Conservation (phyloP, 2,113 vertebrate species). For the Pseudonaja textilis region DNA sequence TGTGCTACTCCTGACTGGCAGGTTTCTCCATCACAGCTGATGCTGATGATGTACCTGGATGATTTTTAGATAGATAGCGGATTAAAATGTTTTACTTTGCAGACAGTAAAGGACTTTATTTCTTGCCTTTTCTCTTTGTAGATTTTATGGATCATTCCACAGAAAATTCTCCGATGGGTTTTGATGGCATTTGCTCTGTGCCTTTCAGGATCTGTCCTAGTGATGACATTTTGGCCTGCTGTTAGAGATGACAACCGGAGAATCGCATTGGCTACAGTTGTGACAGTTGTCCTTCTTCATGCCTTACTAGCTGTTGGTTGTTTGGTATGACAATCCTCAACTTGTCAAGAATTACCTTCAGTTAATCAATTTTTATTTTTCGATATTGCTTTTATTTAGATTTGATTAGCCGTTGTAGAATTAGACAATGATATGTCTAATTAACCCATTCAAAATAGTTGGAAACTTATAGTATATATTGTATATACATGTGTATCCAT, state of each 20-base stretch:
- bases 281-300: constrained; percentile 80
- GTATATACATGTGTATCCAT: background rate
- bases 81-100: background rate
- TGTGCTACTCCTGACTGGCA: background rate
- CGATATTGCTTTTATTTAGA: constrained; percentile 5
- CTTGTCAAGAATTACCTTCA: background rate
- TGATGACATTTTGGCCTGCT: constrained; percentile 94
- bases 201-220: constrained; percentile 89
- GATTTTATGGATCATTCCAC: constrained; percentile 90
- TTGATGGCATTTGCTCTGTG: constrained; percentile 82
- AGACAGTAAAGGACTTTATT: background rate
- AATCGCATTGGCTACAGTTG: constrained; percentile 74
- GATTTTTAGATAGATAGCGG: background rate
- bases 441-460: background rate
- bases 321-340: constrained; percentile 74
- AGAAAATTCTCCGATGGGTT: constrained; percentile 83
- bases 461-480: background rate
- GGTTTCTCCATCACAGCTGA: background rate
- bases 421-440: background rate
- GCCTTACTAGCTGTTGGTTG: constrained; percentile 87
- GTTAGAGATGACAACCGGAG: constrained; percentile 87
- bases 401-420: background rate
- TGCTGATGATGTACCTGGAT: background rate
- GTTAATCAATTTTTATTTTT: background rate
- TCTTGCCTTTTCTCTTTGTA: constrained; percentile 53